Conservation (phyloP, 1,140 invertebrate genomes). For the Drosophila eugracilis region DNA sequence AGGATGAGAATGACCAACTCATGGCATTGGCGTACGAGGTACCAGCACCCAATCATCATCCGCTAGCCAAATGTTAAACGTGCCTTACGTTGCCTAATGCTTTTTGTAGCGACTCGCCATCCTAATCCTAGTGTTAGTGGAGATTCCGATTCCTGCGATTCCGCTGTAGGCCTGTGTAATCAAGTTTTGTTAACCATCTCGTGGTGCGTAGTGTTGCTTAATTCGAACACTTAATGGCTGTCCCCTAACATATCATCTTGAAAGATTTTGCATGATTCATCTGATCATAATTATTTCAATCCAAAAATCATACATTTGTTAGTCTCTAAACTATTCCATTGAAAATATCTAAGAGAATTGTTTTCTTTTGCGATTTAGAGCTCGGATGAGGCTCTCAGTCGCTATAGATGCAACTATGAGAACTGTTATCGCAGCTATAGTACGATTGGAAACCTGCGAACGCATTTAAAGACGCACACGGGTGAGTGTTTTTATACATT, state of each 20-base stretch:
- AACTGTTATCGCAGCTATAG: conserved; percentile 96
- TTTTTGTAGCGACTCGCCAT: conserved; percentile 51
- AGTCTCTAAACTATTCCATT: neutral
- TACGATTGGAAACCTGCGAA: conserved; percentile 96
- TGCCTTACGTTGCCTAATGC: conserved; percentile 56
- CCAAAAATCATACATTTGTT: conserved; percentile 2
- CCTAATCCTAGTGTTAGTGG: conserved; percentile 49
- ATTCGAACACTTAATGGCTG: conserved; percentile 5
- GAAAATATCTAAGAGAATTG: conserved; percentile 6
- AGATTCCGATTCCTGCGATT: conserved; percentile 36
- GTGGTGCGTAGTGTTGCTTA: conserved; percentile 69
- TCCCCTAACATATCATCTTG: conserved; percentile 7
- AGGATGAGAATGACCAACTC: conserved; percentile 67
- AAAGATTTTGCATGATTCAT: conserved; percentile 20
- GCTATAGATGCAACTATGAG: conserved; percentile 95
- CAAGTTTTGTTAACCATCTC: conserved; percentile 59
- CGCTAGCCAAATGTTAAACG: conserved; percentile 23
- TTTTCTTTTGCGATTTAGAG: conserved; percentile 45
- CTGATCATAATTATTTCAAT: conserved; percentile 14
- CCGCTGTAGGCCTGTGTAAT: conserved; percentile 47
- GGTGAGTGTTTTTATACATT: conserved; percentile 87
- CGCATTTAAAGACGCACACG: conserved; percentile 98
- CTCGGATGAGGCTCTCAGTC: conserved; percentile 79
- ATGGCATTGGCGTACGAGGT: conserved; percentile 78
- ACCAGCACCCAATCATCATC: conserved; percentile 33